Evolutionary conservation across 1,140 invertebrate species (phyloP), one percentile per base, ranked within the genome.

Genomic region (Druon quercuslanigerum): DNA sequence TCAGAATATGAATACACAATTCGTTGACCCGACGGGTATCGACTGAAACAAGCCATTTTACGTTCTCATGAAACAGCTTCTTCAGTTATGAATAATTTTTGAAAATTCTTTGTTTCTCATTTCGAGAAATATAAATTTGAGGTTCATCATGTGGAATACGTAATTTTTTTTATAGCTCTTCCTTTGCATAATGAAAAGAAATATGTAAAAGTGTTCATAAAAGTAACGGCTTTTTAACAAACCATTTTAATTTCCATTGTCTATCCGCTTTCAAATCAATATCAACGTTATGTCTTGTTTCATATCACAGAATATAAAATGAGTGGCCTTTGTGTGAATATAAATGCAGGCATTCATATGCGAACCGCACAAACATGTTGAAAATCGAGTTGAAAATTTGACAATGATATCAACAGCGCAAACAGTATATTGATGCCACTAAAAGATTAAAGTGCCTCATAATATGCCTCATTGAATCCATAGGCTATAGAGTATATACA

Each of bases 1-100:
- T 78, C 74, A 72, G 17, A 66, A 51, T 54, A 46, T 51, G 70
- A 56, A 57, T 57, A 75, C 9, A 73, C 71, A 73, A 60, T 71
- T 76, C 72, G 52, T 79, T 77, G 73, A 79, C 71, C 66, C 51
- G 74, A 74, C 66, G 72, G 60, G 60, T 19, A 72, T 33, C 19
- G 14, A 25, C 17, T 33, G 50, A 54, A 71, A 71, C 40, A 56
- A 56, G 60, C 17, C 16, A 17, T 20, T 66, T 66, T 66, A 33
- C 57, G 40, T 66, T 66, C 57, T 66, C 20, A 66, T 66, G 57
- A 33, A 66, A 66, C 25, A 12, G 33, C 40, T 66, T 66, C 57
- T 66, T 66, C 9, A 14, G 3, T 60, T 33, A 12, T 25, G 8
- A 60, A 60, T 60, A 25, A 12, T 60, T 60, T 60, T 20, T 4